These are phyloP conservation scores for Microctonus aethiopoides DNA, from an alignment of 2,888 invertebrate species.

Conservation along the genomic window DNA sequence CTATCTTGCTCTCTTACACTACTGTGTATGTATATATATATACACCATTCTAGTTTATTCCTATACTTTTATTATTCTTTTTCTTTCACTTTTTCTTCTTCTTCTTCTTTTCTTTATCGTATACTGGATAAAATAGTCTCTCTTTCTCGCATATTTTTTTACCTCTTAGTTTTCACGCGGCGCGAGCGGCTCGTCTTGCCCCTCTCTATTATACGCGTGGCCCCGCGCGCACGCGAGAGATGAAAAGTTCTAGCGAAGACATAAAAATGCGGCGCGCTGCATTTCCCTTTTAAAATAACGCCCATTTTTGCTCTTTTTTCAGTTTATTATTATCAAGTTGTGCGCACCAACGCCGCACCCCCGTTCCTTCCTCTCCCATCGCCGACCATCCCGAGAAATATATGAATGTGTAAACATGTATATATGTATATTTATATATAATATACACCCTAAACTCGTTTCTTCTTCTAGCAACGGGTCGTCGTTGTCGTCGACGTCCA, in stretches of 20 bases:
- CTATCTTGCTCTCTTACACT: constrained; percentile 31
- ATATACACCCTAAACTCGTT: constrained; percentile 5
- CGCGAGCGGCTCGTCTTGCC: constrained; percentile 7
- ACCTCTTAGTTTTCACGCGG: constrained; percentile 14
- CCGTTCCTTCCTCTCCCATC: constrained; percentile 21
- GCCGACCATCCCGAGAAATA: constrained; percentile 27
- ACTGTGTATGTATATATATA: too few relatives aligned
- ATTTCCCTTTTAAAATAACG: constrained; percentile 68
- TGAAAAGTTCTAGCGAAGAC: constrained; percentile 65
- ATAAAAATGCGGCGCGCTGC: constrained; percentile 67
- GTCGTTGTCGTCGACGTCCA: constrained; percentile 11
- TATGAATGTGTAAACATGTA: background rate
- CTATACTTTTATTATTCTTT: constrained; percentile 2
- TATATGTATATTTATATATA: background rate
- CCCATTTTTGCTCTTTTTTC: constrained; percentile 59
- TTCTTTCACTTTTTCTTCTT: constrained; percentile 3
- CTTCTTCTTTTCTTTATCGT: constrained; percentile 17
- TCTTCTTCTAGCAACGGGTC: constrained; percentile 14
- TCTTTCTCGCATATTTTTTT: too few relatives aligned
- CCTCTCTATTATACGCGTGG: constrained; percentile 11
- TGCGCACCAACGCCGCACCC: constrained; percentile 43
- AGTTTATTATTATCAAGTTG: constrained; percentile 67
- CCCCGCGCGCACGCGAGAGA: constrained; percentile 42
- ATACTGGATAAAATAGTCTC: constrained; percentile 34
- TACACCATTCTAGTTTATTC: background rate